These are phyloP conservation scores for Lumbricus terrestris DNA, from an alignment of 2,888 invertebrate genomes.

Conservation along the genomic window DNA sequence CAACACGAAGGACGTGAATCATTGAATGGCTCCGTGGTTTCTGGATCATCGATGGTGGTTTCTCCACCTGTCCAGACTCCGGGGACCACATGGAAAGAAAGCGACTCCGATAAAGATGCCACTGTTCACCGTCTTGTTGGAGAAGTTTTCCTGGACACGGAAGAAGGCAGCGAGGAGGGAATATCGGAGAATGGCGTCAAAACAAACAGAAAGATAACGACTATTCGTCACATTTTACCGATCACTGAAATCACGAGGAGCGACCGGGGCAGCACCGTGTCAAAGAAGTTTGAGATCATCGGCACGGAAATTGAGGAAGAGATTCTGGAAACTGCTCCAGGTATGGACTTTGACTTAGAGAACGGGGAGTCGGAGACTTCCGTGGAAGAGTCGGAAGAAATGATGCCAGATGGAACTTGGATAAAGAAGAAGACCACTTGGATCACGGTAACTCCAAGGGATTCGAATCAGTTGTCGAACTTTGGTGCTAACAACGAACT, in stretches of 20 bases:
- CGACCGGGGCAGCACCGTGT: background rate
- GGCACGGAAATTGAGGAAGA: slow-evolving; percentile 31
- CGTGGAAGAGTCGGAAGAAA: slow-evolving; percentile 34
- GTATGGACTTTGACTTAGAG: slow-evolving; percentile 24
- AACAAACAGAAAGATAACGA: slow-evolving; percentile 10
- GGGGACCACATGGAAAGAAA: background rate
- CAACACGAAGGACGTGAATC: background rate
- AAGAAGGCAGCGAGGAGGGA: background rate
- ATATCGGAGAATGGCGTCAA: background rate
- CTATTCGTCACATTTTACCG: slow-evolving; percentile 21
- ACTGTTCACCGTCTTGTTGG: background rate
- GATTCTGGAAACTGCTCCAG: slow-evolving; percentile 26
- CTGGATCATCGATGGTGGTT: background rate
- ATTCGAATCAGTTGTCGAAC: background rate
- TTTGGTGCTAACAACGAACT: background rate
- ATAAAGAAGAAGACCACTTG: slow-evolving; percentile 25
- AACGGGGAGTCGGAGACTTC: slow-evolving; percentile 27
- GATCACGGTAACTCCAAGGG: slow-evolving; percentile 19
- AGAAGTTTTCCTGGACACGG: background rate
- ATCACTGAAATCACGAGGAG: slow-evolving; percentile 21
- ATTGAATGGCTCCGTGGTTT: background rate
- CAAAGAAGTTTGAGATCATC: slow-evolving; percentile 9
- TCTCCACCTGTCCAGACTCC: background rate
- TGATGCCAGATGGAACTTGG: slow-evolving; percentile 32
- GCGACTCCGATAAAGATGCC: background rate